phyloP scores from a whole-genome alignment of 2,888 invertebrate species.

The Scaptomyza tumidula region DNA sequence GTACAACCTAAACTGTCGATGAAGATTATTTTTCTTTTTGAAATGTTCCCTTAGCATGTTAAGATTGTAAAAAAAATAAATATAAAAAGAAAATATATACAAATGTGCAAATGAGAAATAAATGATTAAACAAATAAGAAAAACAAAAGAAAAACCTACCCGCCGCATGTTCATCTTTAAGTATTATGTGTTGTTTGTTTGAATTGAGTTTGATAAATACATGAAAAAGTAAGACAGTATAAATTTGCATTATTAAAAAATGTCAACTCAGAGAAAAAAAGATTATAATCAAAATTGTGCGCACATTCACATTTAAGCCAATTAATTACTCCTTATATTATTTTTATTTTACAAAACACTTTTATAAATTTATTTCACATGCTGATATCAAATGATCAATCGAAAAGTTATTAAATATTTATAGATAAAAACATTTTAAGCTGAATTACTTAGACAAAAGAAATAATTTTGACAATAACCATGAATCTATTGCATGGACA shows the following conservation, averaged over 20 bases:
- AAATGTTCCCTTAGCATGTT: no score
- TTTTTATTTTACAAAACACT: neutral
- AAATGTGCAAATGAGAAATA: no score
- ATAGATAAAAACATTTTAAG: neutral
- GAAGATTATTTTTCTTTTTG: no score
- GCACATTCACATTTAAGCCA: constrained; percentile 1
- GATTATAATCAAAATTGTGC: constrained; percentile 28
- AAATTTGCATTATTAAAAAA: constrained; percentile 36
- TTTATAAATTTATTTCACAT: constrained; percentile 10
- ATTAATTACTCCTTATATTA: constrained; percentile 1
- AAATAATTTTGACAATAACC: neutral
- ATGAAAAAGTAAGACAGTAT: constrained; percentile 62
- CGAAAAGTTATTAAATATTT: neutral
- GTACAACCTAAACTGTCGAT: no score
- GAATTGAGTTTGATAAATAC: constrained; percentile 40
- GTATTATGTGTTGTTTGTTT: constrained; percentile 34
- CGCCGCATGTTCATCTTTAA: constrained; percentile 67
- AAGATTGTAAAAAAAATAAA: no score
- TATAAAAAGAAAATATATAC: no score
- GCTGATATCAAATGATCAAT: constrained; percentile 7
- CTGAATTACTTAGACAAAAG: neutral
- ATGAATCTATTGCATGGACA: neutral
- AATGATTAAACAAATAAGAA: no score
- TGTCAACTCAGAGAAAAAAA: constrained; percentile 29
- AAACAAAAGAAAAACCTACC: constrained; percentile 69